phyloP scores from a whole-genome alignment of 2,113 vertebrate genomes.

The Poecilia latipinna region DNA sequence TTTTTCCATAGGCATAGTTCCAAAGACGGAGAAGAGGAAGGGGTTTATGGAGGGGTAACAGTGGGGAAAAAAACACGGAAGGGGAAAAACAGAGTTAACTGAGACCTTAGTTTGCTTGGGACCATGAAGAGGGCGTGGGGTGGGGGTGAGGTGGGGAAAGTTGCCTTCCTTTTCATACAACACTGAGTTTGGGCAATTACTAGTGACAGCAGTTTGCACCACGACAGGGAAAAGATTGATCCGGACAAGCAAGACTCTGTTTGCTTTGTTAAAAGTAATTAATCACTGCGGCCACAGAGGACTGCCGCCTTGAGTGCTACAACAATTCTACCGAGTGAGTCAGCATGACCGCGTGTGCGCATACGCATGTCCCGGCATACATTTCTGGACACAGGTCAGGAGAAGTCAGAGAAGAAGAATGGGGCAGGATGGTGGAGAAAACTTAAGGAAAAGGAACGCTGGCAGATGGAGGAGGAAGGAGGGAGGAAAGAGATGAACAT shows the following conservation, averaged over 20 bases:
- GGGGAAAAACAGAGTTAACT: slow-evolving; percentile 37
- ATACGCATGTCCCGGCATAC: slow-evolving; percentile 21
- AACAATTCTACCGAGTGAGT: slow-evolving; percentile 39
- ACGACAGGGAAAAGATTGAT: slow-evolving; percentile 67
- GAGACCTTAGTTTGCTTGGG: slow-evolving; percentile 58
- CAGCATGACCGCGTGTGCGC: not conserved
- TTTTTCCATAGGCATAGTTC: slow-evolving; percentile 9
- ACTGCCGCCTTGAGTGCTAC: slow-evolving; percentile 48
- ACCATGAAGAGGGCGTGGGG: slow-evolving; percentile 18
- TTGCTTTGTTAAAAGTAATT: slow-evolving; percentile 81
- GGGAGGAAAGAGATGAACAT: slow-evolving; percentile 31
- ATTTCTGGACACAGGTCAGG: slow-evolving; percentile 27
- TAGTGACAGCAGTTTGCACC: slow-evolving; percentile 58
- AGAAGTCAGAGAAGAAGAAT: slow-evolving; percentile 25
- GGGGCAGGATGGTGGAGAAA: not conserved
- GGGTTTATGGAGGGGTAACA: slow-evolving; percentile 10
- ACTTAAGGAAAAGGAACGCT: not conserved
- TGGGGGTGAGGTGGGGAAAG: slow-evolving; percentile 13
- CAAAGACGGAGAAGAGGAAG: not conserved
- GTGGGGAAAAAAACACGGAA: slow-evolving; percentile 6
- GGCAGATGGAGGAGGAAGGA: slow-evolving; percentile 17
- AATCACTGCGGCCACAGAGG: slow-evolving; percentile 71
- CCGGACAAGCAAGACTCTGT: slow-evolving; percentile 73
- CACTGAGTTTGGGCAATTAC: slow-evolving; percentile 70
- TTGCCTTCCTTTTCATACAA: slow-evolving; percentile 69